These are phyloP conservation scores for Percina caprodes DNA, from an alignment of 2,113 vertebrate species.

Conservation along the genomic window DNA sequence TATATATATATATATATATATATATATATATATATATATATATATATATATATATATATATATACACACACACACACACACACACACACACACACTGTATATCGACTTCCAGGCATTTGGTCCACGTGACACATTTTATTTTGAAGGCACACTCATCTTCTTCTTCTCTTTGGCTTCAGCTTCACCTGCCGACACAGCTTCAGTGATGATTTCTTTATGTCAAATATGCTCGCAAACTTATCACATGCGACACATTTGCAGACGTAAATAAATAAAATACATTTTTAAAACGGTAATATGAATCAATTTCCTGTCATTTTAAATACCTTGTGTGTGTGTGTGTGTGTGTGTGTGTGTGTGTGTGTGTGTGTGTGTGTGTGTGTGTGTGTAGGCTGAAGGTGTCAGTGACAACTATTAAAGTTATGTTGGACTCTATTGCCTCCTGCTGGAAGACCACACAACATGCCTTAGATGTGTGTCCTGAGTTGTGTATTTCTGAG, in stretches of 20 bases:
- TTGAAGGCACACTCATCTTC: neutral
- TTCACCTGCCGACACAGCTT: neutral
- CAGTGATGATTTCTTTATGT: neutral
- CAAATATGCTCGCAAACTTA: neutral
- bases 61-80: no score
- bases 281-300: neutral
- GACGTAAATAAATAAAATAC: no score
- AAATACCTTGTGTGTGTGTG: neutral
- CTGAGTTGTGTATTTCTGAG: no score
- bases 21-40: no score
- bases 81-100: no score
- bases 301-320: neutral
- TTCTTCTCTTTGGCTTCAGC: neutral
- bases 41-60: no score
- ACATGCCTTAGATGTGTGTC: neutral
- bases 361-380: neutral
- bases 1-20: neutral
- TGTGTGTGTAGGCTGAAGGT: neutral
- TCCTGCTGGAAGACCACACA: slow-evolving; percentile 13
- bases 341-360: neutral
- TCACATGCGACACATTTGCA: neutral
- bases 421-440: slow-evolving; percentile 46
- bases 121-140: slow-evolving; percentile 13
- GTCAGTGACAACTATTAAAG: neutral
- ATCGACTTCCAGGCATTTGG: neutral